These are phyloP conservation scores for Plagodis dolabraria DNA, from an alignment of 2,888 invertebrate genomes.

Conservation along the genomic window DNA sequence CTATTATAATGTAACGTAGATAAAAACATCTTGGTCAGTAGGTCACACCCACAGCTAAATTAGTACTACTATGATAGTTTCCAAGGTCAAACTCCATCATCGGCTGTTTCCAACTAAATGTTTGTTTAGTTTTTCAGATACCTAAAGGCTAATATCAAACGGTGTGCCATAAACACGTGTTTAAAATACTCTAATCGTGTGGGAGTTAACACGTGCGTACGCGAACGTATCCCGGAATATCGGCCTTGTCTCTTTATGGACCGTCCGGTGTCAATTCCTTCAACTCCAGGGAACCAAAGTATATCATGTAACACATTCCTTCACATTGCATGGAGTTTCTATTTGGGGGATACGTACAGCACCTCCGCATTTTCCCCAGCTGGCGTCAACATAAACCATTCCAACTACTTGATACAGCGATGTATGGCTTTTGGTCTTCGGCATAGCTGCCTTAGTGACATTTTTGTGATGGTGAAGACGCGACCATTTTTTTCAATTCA, in stretches of 20 bases:
- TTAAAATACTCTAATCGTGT: slow-evolving; percentile 22
- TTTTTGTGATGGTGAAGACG: too few relatives aligned
- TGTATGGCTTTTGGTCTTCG: too few relatives aligned
- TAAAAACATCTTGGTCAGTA: too few relatives aligned
- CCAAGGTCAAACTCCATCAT: slow-evolving; percentile 21
- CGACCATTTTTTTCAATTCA: too few relatives aligned
- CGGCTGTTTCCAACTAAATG: slow-evolving; percentile 11
- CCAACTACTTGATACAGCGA: too few relatives aligned
- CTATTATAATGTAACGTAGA: too few relatives aligned
- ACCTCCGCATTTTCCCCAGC: too few relatives aligned
- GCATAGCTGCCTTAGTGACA: too few relatives aligned
- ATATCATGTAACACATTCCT: background rate
- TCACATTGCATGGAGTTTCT: background rate
- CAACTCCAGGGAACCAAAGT: background rate
- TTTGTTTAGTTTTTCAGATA: slow-evolving; percentile 23
- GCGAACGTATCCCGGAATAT: slow-evolving; percentile 5
- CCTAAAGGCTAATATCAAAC: slow-evolving; percentile 21
- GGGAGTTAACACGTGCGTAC: slow-evolving; percentile 17
- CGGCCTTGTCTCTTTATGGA: slow-evolving; percentile 33
- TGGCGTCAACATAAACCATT: too few relatives aligned
- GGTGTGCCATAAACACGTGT: slow-evolving; percentile 20
- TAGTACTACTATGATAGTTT: background rate
- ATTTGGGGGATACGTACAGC: too few relatives aligned
- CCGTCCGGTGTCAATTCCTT: slow-evolving; percentile 25
- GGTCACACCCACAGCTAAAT: too few relatives aligned